Evolutionary conservation across 1,140 invertebrate genomes (phyloP), one percentile per base, ranked within the genome.

Genomic region (Acromyrmex charruanus): DNA sequence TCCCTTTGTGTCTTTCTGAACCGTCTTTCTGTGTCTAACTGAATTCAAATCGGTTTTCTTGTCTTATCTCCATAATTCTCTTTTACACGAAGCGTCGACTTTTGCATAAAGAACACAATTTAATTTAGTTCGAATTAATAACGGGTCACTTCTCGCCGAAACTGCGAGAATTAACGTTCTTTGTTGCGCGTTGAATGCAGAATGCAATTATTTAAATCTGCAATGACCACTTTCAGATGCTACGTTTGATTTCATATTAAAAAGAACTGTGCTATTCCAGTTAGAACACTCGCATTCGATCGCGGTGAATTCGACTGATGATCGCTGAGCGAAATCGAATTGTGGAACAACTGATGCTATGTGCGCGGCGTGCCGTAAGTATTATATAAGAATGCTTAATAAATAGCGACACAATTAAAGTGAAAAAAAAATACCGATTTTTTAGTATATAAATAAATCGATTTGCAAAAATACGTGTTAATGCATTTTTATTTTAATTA

Each of bases 311-410:
- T 74, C 25, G 21, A 6, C n/a, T 21, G 31, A n/a, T 71, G 71
- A 71, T 65, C 65, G 21, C 18, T 10, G 55, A 25, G 16, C 25
- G 18, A 2, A 79, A 90, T 87, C 77, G 89, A 10, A 87, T 74
- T 61, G 25, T 89, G 84, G 55, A 58, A 87, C 86, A 84, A 90
- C 72, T 49, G 79, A 59, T n/a, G 77, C 58, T 90, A 81, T 69
- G 44, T 66, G 87, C 74, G 58, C 44, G 16, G 49, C n/a, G 39
- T 74, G 53, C 31, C 25, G 61, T 25, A 35, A 31, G 31, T 55
- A 55, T 79, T 51, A 71, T 28, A 89, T 49, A 90, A 53, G 77
- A 51, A 63, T 74, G 68, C 18, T 55, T 31, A 55, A 49, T 49
- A 74, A 82, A 74, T 74, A 82, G 4, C n/a, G 6, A 28, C n/a